phyloP scores from a whole-genome alignment of 2,113 vertebrate species.

The Nettapus auritus region DNA sequence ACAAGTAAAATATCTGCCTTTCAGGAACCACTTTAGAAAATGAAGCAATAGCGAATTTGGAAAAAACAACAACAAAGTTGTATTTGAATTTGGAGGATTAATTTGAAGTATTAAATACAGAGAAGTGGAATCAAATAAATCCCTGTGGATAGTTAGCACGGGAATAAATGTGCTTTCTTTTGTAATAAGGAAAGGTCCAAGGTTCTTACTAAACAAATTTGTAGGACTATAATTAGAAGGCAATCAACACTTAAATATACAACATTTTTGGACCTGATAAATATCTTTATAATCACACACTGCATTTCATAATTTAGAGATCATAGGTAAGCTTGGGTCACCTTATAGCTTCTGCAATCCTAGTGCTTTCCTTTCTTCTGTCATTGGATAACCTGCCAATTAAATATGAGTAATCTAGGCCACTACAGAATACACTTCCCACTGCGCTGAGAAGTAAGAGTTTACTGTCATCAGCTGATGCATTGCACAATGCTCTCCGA shows the following conservation, averaged over 20 bases:
- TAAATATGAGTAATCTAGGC: constrained; percentile 95
- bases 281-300: constrained; percentile 64
- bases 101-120: constrained; percentile 46
- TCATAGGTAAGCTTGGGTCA: constrained; percentile 74
- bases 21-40: constrained; percentile 45
- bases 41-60: constrained; percentile 18
- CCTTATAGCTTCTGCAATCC: constrained; percentile 95
- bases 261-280: constrained; percentile 43
- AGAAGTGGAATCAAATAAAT: constrained; percentile 33
- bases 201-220: constrained; percentile 35
- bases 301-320: constrained; percentile 71
- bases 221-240: constrained; percentile 43
- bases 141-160: not conserved
- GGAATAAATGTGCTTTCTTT: constrained; percentile 21
- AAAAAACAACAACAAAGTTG: constrained; percentile 38
- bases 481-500: constrained; percentile 91
- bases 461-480: constrained; percentile 94
- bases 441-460: constrained; percentile 94
- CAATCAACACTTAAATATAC: constrained; percentile 48
- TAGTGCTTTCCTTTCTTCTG: constrained; percentile 94
- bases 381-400: constrained; percentile 94
- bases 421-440: constrained; percentile 95
- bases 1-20: constrained; percentile 46
- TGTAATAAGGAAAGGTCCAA: constrained; percentile 37
- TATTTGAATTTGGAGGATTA: constrained; percentile 40